A percentile compares a stretch with the other conserved stretches of the same genome.
Conservation (phyloP, 2,888 invertebrate genomes). For the Ichneumon xanthorius region DNA sequence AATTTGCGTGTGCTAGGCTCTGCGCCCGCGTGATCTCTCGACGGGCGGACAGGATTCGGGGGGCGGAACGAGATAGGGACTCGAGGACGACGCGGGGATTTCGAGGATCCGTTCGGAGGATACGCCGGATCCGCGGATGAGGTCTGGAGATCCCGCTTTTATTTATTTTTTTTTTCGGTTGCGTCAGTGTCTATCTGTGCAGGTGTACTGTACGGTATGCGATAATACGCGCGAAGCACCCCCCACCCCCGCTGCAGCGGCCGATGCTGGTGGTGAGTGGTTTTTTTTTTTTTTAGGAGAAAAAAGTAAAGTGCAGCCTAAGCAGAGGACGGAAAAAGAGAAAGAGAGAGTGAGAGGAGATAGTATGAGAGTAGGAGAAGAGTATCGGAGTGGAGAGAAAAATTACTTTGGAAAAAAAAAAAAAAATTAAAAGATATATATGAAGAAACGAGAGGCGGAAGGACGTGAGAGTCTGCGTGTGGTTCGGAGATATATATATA, state of each 20-base stretch:
- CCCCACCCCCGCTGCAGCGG: slow-evolving; percentile 43
- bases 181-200: slow-evolving; percentile 74
- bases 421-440: slow-evolving; percentile 52
- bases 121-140: slow-evolving; percentile 44
- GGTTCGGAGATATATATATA: slow-evolving; percentile 38
- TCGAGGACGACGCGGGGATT: slow-evolving; percentile 65
- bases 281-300: slow-evolving; percentile 18
- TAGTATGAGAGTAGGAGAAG: slow-evolving; percentile 60
- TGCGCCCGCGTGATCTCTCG: slow-evolving; percentile 45
- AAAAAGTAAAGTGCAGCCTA: slow-evolving; percentile 65
- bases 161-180: slow-evolving; percentile 72
- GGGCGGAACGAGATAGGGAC: slow-evolving; percentile 51
- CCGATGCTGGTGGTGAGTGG: slow-evolving; percentile 50
- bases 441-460: slow-evolving; percentile 56
- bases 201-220: slow-evolving; percentile 48
- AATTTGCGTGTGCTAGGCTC: slow-evolving; percentile 80
- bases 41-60: slow-evolving; percentile 19
- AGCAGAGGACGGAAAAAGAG: slow-evolving; percentile 57
- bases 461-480: slow-evolving; percentile 36
- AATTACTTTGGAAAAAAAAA: slow-evolving; percentile 55
- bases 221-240: slow-evolving; percentile 48
- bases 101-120: slow-evolving; percentile 57
- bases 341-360: slow-evolving; percentile 42
- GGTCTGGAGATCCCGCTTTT: slow-evolving; percentile 59
- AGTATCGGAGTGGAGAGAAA: slow-evolving; percentile 35